A percentile compares a stretch with the other conserved stretches of the same genome.
Evolutionary conservation across 2,888 invertebrate species (phyloP).

Genomic region (Apeira syringaria): DNA sequence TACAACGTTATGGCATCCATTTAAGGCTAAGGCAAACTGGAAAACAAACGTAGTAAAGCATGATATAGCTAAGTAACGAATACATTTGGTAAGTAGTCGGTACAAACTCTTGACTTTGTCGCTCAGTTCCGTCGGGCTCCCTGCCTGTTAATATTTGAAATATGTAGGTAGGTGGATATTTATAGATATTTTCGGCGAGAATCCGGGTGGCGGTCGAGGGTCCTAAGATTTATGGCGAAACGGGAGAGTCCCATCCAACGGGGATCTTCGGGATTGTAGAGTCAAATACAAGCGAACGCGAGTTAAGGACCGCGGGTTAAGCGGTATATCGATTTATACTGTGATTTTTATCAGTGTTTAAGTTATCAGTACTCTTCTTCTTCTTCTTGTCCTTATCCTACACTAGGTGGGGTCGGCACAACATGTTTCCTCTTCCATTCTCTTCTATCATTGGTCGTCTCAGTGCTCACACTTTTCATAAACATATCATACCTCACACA

Average conservation of each 20-base stretch:
- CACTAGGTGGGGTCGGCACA: too few relatives aligned
- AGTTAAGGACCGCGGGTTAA: conserved; percentile 10
- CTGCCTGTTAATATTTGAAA: conserved; percentile 79
- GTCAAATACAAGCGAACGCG: conserved; percentile 35
- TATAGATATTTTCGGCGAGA: conserved; percentile 81
- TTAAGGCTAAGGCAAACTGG: too few relatives aligned
- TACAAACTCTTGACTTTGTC: conserved; percentile 53
- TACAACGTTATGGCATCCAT: too few relatives aligned
- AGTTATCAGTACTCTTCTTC: too few relatives aligned
- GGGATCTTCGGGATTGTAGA: conserved; percentile 59
- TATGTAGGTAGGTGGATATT: conserved; percentile 78
- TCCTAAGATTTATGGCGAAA: conserved; percentile 81
- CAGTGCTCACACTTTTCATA: too few relatives aligned
- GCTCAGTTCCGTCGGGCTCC: conserved; percentile 43
- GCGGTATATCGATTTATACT: not conserved
- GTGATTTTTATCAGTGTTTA: too few relatives aligned
- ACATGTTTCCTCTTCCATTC: too few relatives aligned
- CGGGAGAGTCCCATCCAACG: conserved; percentile 81
- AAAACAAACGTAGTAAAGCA: too few relatives aligned
- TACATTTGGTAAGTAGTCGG: conserved; percentile 20
- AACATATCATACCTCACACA: too few relatives aligned
- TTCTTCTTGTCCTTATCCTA: too few relatives aligned
- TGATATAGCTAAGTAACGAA: too few relatives aligned
- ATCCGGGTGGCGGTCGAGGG: conserved; percentile 82
- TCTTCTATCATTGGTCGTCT: too few relatives aligned